Conservation (phyloP, 2,113 vertebrate genomes). For the Microtus pennsylvanicus region DNA sequence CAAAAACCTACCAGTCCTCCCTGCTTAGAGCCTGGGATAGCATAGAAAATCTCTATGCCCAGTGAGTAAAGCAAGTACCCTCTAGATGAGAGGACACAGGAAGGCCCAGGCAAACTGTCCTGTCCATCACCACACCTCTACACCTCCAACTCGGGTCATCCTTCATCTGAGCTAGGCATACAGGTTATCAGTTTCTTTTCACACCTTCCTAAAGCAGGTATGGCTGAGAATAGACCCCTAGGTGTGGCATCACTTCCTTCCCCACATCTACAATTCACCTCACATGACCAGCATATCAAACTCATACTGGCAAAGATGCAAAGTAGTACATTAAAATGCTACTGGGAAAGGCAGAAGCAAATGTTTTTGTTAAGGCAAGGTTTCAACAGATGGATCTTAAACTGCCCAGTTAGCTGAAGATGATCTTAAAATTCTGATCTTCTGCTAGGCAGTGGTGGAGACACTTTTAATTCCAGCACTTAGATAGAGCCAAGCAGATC, state of each 20-base stretch:
- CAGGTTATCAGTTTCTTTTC: neutral
- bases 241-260: neutral
- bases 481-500: neutral
- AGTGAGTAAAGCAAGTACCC: neutral
- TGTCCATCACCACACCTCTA: neutral
- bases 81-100: neutral
- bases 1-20: neutral
- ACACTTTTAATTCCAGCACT: neutral
- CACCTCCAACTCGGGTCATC: neutral
- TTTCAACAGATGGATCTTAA: neutral
- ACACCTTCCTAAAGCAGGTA: neutral
- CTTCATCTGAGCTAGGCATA: neutral
- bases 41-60: neutral
- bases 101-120: neutral
- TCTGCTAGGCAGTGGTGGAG: neutral
- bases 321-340: neutral
- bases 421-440: neutral
- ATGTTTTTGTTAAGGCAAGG: neutral
- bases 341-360: neutral
- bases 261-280: neutral
- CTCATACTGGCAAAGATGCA: neutral
- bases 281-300: neutral
- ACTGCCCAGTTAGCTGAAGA: neutral
- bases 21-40: neutral
- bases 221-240: neutral